Conservation (phyloP, 1,140 invertebrate genomes). For the Zaprionus ornatus region DNA sequence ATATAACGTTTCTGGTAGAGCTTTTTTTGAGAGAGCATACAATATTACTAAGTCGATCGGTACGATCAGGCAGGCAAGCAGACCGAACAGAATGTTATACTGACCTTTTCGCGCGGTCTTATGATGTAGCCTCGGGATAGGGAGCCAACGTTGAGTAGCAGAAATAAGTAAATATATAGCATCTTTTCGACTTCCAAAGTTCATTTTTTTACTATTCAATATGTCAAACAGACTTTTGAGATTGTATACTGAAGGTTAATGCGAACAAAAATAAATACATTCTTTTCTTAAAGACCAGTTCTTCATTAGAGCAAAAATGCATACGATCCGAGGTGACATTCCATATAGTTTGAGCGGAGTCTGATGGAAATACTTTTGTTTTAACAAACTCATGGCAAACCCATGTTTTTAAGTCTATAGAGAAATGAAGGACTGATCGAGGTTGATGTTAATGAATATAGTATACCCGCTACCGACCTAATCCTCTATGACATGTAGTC, state of each 20-base stretch:
- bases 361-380: too few relatives aligned
- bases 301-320: not conserved
- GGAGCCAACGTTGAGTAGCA: conserved; percentile 31
- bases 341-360: too few relatives aligned
- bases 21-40: conserved; percentile 4
- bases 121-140: conserved; percentile 27
- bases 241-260: not conserved
- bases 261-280: too few relatives aligned
- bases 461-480: too few relatives aligned
- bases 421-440: too few relatives aligned
- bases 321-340: too few relatives aligned
- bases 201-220: conserved; percentile 69
- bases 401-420: too few relatives aligned
- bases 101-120: conserved; percentile 34
- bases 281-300: too few relatives aligned
- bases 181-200: conserved; percentile 27
- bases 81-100: not conserved
- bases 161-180: conserved; percentile 41
- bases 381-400: too few relatives aligned
- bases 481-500: too few relatives aligned
- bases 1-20: conserved; percentile 36
- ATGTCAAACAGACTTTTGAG: not conserved
- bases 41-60: not conserved
- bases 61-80: not conserved
- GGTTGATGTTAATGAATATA: too few relatives aligned